Conservation (phyloP, 2,797 vertebrate genomes). For the Cossypha heuglini region DNA sequence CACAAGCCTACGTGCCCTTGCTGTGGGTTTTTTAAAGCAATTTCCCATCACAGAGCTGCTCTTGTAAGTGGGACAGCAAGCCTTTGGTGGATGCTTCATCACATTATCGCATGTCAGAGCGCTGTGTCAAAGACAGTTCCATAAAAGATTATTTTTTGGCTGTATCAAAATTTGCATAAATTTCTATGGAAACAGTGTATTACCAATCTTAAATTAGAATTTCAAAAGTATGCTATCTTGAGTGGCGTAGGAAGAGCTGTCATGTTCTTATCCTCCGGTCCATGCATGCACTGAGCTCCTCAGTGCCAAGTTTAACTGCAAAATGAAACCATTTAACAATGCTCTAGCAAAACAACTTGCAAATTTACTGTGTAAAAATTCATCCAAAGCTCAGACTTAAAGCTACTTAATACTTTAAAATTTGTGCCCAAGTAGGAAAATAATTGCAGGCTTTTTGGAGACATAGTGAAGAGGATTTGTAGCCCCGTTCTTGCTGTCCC, state of each 20-base stretch:
- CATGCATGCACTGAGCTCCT: constrained; percentile 46
- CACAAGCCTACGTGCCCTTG: not conserved
- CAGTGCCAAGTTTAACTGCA: constrained; percentile 47
- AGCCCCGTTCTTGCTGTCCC: not conserved
- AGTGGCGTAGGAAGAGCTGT: constrained; percentile 76
- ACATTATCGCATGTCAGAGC: constrained; percentile 45
- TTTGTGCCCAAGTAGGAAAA: not conserved
- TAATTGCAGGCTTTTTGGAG: constrained; percentile 14
- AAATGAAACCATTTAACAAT: constrained; percentile 50
- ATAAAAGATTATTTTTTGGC: constrained; percentile 61
- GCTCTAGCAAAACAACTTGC: constrained; percentile 3
- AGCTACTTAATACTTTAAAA: not conserved
- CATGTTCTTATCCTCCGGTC: constrained; percentile 67
- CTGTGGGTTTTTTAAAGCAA: not conserved
- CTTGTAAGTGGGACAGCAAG: constrained; percentile 34
- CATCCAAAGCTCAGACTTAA: not conserved
- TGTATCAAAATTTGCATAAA: constrained; percentile 75
- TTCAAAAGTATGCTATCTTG: constrained; percentile 76
- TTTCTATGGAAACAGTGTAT: constrained; percentile 82
- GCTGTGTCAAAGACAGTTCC: constrained; percentile 51
- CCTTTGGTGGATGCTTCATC: constrained; percentile 31
- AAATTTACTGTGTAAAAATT: constrained; percentile 17
- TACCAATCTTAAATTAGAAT: constrained; percentile 78
- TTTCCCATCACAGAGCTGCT: not conserved
- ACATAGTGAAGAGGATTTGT: not conserved